phyloP scores from a whole-genome alignment of 2,888 invertebrate species.

The Drosophila lutescens region DNA sequence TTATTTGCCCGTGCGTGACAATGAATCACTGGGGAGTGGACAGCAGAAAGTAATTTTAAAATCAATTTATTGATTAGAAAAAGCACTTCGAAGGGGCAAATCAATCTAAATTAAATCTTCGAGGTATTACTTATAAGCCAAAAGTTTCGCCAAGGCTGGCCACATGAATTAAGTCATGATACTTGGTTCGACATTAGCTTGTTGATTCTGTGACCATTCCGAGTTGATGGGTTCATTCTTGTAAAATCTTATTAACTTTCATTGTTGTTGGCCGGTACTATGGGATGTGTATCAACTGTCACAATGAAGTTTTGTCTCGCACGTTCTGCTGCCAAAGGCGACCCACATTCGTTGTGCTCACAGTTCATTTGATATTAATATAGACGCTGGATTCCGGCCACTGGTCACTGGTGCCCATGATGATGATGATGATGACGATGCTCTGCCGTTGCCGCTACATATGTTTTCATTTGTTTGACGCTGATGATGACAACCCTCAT shows the following conservation, averaged over 20 bases:
- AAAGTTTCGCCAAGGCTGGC: slow-evolving; percentile 2
- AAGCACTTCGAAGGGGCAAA: not conserved
- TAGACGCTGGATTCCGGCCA: slow-evolving; percentile 38
- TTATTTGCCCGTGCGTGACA: slow-evolving; percentile 20
- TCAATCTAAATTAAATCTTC: slow-evolving; percentile 18
- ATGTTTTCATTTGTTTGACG: slow-evolving; percentile 79
- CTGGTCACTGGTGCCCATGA: slow-evolving; percentile 15
- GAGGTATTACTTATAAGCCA: slow-evolving; percentile 6
- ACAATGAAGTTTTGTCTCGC: slow-evolving; percentile 50
- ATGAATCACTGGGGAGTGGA: slow-evolving; percentile 5
- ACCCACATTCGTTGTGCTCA: slow-evolving; percentile 57
- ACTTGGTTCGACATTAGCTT: slow-evolving; percentile 35
- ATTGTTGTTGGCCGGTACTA: slow-evolving; percentile 28
- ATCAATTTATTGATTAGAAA: slow-evolving; percentile 26
- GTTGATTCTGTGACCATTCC: slow-evolving; percentile 38
- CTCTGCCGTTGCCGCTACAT: slow-evolving; percentile 68
- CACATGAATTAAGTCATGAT: slow-evolving; percentile 27
- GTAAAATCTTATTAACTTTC: slow-evolving; percentile 50
- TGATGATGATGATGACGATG: slow-evolving; percentile 16
- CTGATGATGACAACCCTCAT: slow-evolving; percentile 78
- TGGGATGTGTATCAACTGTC: slow-evolving; percentile 42
- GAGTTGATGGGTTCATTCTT: slow-evolving; percentile 40
- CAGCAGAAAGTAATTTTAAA: slow-evolving; percentile 9
- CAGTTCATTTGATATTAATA: slow-evolving; percentile 80
- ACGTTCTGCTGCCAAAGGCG: slow-evolving; percentile 45